Conservation (phyloP, 1,140 invertebrate genomes). For the Drosophila chauvacae region DNA sequence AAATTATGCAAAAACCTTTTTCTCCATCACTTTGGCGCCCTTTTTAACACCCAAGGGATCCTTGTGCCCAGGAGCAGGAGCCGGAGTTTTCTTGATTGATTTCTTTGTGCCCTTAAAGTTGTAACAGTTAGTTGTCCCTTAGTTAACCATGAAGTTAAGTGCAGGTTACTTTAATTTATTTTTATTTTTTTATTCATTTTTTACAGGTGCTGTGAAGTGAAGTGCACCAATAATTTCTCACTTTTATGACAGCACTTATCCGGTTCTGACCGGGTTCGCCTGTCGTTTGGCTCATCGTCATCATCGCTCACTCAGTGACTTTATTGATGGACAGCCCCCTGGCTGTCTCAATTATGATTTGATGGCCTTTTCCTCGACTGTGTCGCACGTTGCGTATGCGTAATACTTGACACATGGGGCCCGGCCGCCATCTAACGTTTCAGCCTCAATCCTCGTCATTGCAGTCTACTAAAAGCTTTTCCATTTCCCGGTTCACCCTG, state of each 20-base stretch:
- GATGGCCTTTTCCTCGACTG: constrained; percentile 46
- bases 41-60: constrained; percentile 9
- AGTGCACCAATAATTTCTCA: constrained; percentile 44
- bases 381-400: constrained; percentile 50
- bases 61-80: neutral
- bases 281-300: constrained; percentile 38
- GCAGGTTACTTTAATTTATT: constrained; percentile 8
- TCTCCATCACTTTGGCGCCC: neutral
- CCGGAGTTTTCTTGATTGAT: constrained; percentile 21
- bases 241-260: constrained; percentile 55
- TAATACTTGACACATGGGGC: constrained; percentile 34
- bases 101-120: constrained; percentile 24
- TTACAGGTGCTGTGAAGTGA: neutral
- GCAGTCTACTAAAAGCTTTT: constrained; percentile 42
- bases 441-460: constrained; percentile 44
- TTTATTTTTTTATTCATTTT: neutral
- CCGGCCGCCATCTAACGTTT: constrained; percentile 33
- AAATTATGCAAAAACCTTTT: constrained; percentile 28
- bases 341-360: constrained; percentile 60
- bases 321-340: constrained; percentile 49
- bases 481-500: neutral
- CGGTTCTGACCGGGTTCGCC: constrained; percentile 5
- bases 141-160: constrained; percentile 3
- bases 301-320: constrained; percentile 31
- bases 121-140: no score